These are phyloP conservation scores for Podargus strigoides DNA, from an alignment of 2,797 vertebrate species.

Conservation along the genomic window DNA sequence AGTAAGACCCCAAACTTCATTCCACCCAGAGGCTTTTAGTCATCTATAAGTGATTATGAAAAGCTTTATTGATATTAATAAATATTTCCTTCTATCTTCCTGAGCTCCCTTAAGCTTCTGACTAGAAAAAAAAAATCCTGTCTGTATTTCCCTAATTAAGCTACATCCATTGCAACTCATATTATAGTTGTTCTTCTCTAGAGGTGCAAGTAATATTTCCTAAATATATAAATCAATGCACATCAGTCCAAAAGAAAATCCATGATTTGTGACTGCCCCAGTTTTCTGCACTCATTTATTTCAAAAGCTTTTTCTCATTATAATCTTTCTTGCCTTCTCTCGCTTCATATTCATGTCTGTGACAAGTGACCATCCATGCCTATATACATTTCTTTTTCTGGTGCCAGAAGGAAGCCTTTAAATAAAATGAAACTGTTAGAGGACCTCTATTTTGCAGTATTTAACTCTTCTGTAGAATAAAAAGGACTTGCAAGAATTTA, in stretches of 20 bases:
- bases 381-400: background rate
- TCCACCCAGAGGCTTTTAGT: background rate
- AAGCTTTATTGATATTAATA: background rate
- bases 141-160: conserved; percentile 18
- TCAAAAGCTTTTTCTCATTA: background rate
- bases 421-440: background rate
- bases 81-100: background rate
- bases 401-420: background rate
- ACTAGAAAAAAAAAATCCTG: background rate
- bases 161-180: background rate
- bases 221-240: background rate
- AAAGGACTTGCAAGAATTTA: background rate
- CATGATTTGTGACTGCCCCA: background rate
- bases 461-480: background rate
- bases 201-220: background rate
- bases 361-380: background rate
- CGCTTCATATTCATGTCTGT: background rate
- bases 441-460: background rate
- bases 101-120: background rate
- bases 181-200: background rate
- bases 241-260: background rate
- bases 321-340: background rate
- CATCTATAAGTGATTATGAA: background rate
- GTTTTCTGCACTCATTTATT: conserved; percentile 31
- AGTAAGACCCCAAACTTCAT: background rate